Conservation (phyloP, 2,888 invertebrate species). For the Andrena flavipes region DNA sequence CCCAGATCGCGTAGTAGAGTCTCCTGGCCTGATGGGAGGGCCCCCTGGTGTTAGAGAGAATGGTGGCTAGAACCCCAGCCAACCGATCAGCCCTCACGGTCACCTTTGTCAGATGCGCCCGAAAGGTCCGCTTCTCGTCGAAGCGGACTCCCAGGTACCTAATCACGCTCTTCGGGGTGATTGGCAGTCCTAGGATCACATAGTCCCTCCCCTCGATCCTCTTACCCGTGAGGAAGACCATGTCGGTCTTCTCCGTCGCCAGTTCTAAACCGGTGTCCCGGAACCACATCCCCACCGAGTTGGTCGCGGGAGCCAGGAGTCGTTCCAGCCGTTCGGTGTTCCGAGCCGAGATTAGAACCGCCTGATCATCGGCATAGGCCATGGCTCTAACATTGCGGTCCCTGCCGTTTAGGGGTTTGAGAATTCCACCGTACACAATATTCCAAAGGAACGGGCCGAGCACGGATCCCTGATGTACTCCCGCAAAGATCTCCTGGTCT, state of each 20-base stretch:
- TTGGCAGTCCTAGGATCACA: rapidly evolving
- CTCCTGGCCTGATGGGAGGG: neutral
- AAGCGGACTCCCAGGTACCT: neutral
- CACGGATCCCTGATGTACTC: neutral
- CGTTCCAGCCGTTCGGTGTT: too few relatives aligned
- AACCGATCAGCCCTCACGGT: neutral
- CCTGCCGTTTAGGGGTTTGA: neutral
- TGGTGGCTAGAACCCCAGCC: neutral
- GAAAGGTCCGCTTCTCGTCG: neutral
- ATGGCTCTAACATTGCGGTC: too few relatives aligned
- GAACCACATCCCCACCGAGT: too few relatives aligned
- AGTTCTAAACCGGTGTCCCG: neutral
- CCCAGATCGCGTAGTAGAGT: too few relatives aligned
- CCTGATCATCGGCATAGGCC: too few relatives aligned
- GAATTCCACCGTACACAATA: neutral
- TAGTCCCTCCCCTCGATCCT: neutral
- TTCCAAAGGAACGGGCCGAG: neutral
- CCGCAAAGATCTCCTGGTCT: neutral
- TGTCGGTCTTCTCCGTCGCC: neutral
- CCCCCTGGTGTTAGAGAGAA: neutral
- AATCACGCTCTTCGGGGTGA: neutral
- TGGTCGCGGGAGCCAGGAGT: too few relatives aligned
- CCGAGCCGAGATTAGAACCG: too few relatives aligned
- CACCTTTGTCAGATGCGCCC: neutral
- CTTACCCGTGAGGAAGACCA: neutral